phyloP scores from a whole-genome alignment of 1,140 invertebrate species.

The Argopecten irradians region DNA sequence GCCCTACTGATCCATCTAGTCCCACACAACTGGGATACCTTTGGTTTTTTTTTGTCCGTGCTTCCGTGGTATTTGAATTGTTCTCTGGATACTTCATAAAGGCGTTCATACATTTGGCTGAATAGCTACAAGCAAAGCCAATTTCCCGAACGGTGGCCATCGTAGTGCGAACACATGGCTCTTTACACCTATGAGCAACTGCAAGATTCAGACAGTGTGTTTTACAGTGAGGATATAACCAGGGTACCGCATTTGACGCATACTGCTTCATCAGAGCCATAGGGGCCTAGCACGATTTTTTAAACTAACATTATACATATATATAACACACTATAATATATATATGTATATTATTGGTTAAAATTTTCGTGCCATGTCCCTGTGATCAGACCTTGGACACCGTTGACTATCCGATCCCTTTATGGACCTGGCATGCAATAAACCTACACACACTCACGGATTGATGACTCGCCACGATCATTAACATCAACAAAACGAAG shows the following conservation, averaged over 20 bases:
- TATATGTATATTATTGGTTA: no score
- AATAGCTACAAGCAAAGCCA: constrained; percentile 45
- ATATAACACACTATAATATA: no score
- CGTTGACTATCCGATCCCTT: background rate
- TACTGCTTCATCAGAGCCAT: constrained; percentile 35
- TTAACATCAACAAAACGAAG: background rate
- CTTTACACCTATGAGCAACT: constrained; percentile 42
- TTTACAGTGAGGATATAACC: constrained; percentile 52
- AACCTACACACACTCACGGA: constrained; percentile 14
- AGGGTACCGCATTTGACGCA: constrained; percentile 39
- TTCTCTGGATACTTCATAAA: constrained; percentile 26
- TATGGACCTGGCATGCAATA: background rate
- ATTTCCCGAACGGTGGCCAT: constrained; percentile 45
- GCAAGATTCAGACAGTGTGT: constrained; percentile 49
- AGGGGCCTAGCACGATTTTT: no score
- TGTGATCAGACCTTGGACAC: no score
- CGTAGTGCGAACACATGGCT: constrained; percentile 28
- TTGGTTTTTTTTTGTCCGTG: constrained; percentile 33
- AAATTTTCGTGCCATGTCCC: no score
- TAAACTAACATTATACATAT: no score
- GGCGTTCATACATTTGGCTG: constrained; percentile 33
- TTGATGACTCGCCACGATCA: background rate
- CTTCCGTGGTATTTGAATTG: background rate
- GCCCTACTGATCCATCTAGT: no score
- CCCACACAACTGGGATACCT: constrained; percentile 37